phyloP scores from a whole-genome alignment of 2,113 vertebrate species.

The Scopus umbretta region DNA sequence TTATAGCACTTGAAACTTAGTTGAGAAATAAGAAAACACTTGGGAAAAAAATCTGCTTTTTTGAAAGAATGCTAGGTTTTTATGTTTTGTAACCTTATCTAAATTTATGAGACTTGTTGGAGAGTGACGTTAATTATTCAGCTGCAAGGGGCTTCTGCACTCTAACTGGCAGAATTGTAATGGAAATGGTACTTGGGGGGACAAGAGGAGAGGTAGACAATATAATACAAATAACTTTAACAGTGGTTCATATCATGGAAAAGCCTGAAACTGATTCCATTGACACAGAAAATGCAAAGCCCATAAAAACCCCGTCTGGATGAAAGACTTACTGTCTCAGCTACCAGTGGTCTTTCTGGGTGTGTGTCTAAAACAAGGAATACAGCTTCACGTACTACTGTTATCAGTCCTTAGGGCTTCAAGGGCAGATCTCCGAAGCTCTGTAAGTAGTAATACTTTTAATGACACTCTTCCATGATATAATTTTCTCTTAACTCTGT shows the following conservation, averaged over 20 bases:
- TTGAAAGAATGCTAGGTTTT: background rate
- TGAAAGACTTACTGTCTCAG: background rate
- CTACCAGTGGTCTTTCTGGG: background rate
- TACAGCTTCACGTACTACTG: background rate
- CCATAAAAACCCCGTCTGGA: background rate
- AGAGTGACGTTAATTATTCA: background rate
- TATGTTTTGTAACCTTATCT: background rate
- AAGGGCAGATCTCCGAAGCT: background rate
- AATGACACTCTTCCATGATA: background rate
- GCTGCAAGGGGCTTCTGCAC: background rate
- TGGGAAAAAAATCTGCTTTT: background rate
- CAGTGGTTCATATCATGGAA: background rate
- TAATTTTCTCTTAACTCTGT: background rate
- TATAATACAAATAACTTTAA: background rate
- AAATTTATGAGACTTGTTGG: background rate
- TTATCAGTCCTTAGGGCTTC: background rate
- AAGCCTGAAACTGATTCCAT: background rate
- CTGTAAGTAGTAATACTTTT: background rate
- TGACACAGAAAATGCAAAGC: background rate
- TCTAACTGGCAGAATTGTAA: background rate
- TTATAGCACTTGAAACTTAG: background rate
- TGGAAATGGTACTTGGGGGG: background rate
- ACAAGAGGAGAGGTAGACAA: accelerated
- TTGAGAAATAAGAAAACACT: background rate
- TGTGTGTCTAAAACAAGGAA: background rate